phyloP scores from a whole-genome alignment of 2,797 vertebrate genomes.

The Echeneis naucrates region DNA sequence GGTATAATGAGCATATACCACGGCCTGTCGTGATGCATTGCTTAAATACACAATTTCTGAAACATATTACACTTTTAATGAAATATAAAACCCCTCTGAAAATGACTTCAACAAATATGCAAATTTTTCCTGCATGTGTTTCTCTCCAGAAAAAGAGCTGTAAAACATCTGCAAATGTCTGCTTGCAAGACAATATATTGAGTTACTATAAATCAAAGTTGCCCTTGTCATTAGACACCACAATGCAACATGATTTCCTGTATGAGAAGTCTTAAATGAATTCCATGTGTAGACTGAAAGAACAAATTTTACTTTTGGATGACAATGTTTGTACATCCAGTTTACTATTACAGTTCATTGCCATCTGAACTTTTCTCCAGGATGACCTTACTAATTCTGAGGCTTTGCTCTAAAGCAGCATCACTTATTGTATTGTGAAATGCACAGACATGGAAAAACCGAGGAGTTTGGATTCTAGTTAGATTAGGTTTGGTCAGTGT shows the following conservation, averaged over 20 bases:
- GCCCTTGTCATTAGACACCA: conserved; percentile 28
- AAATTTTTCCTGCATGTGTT: conserved; percentile 16
- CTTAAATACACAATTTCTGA: too few relatives aligned
- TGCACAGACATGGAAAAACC: conserved; percentile 39
- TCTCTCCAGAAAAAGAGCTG: conserved; percentile 20
- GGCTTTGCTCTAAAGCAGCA: conserved; percentile 20
- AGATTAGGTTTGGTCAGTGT: conserved; percentile 35
- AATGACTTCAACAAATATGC: conserved; percentile 29
- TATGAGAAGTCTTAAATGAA: conserved; percentile 44
- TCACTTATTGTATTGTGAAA: conserved; percentile 42
- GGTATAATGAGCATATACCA: too few relatives aligned
- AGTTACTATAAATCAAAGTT: conserved; percentile 37
- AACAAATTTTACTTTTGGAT: conserved; percentile 44
- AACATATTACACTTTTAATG: too few relatives aligned
- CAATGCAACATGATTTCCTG: conserved; percentile 41
- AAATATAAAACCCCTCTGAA: conserved; percentile 6
- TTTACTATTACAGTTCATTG: conserved; percentile 63
- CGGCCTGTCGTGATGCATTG: too few relatives aligned
- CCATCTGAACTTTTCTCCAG: conserved; percentile 38
- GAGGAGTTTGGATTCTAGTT: conserved; percentile 27
- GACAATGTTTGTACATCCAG: conserved; percentile 46
- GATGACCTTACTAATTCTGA: conserved; percentile 40
- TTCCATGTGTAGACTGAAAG: conserved; percentile 47
- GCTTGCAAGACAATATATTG: conserved; percentile 13
- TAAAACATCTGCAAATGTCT: conserved; percentile 20